These are phyloP conservation scores for Acleris sparsana DNA, from an alignment of 2,888 invertebrate species.

Conservation along the genomic window DNA sequence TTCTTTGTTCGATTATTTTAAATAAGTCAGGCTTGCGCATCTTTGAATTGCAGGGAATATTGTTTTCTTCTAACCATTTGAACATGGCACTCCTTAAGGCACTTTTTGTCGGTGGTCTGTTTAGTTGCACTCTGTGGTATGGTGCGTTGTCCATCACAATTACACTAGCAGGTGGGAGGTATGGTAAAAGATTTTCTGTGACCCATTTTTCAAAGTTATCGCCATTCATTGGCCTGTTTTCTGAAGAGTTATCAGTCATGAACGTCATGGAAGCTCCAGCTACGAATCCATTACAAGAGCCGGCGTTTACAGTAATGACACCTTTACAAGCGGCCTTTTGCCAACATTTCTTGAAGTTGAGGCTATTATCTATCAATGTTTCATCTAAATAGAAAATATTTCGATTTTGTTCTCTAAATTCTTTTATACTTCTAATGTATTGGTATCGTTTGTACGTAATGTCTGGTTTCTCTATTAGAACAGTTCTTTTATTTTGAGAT, in stretches of 20 bases:
- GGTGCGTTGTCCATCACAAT: constrained; percentile 19
- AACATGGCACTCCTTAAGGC: constrained; percentile 8
- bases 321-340: constrained; percentile 1
- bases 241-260: constrained; percentile 11
- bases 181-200: constrained; percentile 10
- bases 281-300: constrained; percentile 14
- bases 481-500: constrained; percentile 10
- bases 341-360: constrained; percentile 20
- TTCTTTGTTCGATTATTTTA: constrained; percentile 10
- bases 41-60: constrained; percentile 12
- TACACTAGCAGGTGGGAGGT: constrained; percentile 18
- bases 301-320: constrained; percentile 10
- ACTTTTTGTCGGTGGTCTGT: constrained; percentile 17
- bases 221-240: constrained; percentile 4
- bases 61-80: constrained; percentile 17
- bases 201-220: constrained; percentile 14
- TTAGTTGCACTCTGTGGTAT: constrained; percentile 21
- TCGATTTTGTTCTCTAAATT: constrained; percentile 9
- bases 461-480: constrained; percentile 13
- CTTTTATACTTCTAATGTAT: constrained; percentile 7
- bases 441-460: constrained; percentile 8
- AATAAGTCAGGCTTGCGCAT: constrained; percentile 19
- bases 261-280: constrained; percentile 9
- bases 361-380: constrained; percentile 15
- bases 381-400: constrained; percentile 17